Evolutionary conservation across 2,888 invertebrate species (phyloP).

Genomic region (Napeogenes sylphis): DNA sequence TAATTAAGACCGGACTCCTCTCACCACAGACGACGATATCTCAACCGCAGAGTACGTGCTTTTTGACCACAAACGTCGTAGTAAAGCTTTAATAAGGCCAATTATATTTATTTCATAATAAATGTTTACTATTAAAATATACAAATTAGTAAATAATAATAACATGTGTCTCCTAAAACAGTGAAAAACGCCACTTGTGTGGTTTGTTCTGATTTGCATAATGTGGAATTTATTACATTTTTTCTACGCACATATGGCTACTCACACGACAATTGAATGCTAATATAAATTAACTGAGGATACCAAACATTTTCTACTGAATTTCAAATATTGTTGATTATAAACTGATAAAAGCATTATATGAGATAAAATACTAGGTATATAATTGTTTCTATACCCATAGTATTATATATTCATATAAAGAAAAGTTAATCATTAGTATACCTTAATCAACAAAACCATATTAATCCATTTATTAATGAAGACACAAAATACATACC

Average conservation of each 20-base stretch:
- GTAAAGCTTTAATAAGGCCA: background rate
- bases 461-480: too few species aligned
- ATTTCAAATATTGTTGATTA: too few species aligned
- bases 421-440: too few species aligned
- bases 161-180: background rate
- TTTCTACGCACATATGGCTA: constrained; percentile 32
- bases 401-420: too few species aligned
- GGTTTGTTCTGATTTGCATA: constrained; percentile 31
- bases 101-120: background rate
- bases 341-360: too few species aligned
- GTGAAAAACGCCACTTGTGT: constrained; percentile 23
- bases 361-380: too few species aligned
- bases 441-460: too few species aligned
- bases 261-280: constrained; percentile 36
- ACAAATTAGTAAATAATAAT: background rate
- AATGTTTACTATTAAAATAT: background rate
- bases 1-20: background rate
- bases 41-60: background rate
- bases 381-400: too few species aligned
- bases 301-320: too few species aligned
- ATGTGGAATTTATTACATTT: constrained; percentile 22
- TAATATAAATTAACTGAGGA: background rate
- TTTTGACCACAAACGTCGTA: background rate
- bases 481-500: too few species aligned
- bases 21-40: background rate